Conservation (phyloP, 2,113 vertebrate genomes). For the Paradisaea rubra region DNA sequence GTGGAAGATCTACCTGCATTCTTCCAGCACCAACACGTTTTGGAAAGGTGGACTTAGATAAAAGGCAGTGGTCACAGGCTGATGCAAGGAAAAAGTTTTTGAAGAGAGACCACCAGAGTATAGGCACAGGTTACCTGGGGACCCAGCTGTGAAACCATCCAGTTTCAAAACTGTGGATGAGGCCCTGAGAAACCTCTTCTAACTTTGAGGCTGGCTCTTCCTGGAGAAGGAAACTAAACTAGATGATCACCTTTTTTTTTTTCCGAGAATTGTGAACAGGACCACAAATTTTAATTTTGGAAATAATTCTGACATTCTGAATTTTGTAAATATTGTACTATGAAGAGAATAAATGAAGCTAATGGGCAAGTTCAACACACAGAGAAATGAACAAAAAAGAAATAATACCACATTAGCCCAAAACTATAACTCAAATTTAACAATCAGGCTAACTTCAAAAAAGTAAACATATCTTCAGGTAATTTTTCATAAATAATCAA, state of each 20-base stretch:
- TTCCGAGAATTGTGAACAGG: neutral
- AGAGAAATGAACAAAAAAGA: neutral
- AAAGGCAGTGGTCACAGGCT: fast-evolving
- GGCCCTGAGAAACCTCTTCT: neutral
- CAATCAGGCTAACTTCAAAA: neutral
- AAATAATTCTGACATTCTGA: neutral
- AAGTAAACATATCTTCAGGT: neutral
- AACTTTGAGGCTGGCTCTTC: neutral
- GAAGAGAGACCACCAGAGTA: neutral
- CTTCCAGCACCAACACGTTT: neutral
- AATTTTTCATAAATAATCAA: neutral
- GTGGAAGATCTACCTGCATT: neutral
- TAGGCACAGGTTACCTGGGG: neutral
- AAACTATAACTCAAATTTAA: neutral
- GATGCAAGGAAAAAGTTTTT: neutral
- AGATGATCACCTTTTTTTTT: neutral
- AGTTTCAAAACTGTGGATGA: neutral
- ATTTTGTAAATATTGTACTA: neutral
- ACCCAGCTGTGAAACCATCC: neutral
- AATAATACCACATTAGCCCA: neutral
- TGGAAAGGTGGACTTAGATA: fast-evolving
- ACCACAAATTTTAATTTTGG: neutral
- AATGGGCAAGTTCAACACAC: neutral
- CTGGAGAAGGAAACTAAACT: neutral
- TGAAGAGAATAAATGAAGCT: neutral